Conservation (phyloP, 2,888 invertebrate genomes). For the Noctua janthina region DNA sequence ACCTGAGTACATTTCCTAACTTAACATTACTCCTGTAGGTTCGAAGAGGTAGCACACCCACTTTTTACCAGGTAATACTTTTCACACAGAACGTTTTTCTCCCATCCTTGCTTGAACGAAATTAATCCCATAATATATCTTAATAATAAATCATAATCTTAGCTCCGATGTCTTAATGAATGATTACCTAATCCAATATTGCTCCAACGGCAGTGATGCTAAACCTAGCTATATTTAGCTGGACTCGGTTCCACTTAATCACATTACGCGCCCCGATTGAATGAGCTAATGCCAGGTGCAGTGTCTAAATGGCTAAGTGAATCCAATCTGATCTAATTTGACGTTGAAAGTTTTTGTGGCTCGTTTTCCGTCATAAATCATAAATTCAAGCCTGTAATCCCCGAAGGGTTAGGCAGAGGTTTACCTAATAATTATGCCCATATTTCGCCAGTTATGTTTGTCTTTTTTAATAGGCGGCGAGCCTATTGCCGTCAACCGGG, state of each 20-base stretch:
- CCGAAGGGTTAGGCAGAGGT: neutral
- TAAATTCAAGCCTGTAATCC: neutral
- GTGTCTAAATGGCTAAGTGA: conserved; percentile 5
- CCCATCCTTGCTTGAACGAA: neutral
- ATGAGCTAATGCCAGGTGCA: conserved; percentile 11
- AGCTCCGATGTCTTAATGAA: neutral
- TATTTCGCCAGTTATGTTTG: neutral
- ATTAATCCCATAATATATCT: neutral
- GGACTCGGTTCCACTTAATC: conserved; percentile 14
- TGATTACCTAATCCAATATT: conserved; percentile 25
- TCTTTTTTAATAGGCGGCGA: neutral
- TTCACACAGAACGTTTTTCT: neutral
- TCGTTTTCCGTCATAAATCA: neutral
- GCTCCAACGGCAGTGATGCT: neutral
- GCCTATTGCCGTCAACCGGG: neutral
- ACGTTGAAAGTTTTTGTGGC: neutral
- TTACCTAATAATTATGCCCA: neutral
- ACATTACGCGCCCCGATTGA: conserved; percentile 23
- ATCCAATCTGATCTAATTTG: neutral
- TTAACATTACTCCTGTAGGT: too few relatives aligned
- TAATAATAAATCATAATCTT: neutral
- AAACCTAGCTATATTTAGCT: neutral
- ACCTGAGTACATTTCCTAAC: neutral
- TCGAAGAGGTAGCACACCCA: too few relatives aligned
- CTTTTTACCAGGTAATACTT: too few relatives aligned